Evolutionary conservation across 2,113 vertebrate genomes (phyloP), one percentile per base, ranked within the genome.

Genomic region (Erythrocebus patas): DNA sequence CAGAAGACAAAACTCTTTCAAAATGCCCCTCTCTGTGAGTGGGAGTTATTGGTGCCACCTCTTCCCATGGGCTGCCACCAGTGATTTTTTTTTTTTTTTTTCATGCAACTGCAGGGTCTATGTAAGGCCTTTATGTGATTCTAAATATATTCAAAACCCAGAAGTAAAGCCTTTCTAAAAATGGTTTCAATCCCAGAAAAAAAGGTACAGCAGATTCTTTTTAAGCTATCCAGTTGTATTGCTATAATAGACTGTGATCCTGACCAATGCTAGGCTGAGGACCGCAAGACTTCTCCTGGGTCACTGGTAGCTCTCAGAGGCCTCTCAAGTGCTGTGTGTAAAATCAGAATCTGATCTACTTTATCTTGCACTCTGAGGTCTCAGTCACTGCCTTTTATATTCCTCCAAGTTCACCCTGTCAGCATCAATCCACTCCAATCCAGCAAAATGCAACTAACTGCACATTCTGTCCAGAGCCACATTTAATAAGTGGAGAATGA

Each of bases 101-200:
- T 48, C 12, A 40, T 78, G 57, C 55, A 91, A 76, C 93, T 81
- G 52, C 82, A 82, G 35, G 93, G 70, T n/a, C 40, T 64, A 13
- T 78, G 55, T 2, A 6, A 82, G 25, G 38, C 72, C 43, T 88
- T 68, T 3, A 20, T 10, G 38, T 27, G 20, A 80, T 97, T 98
- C 93, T 95, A 97, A 97, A 88, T 66, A 95, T 0, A 64, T 68
- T 95, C 75, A 87, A 91, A 95, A 81, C 55, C 45, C 72, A 16
- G 96, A 94, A 76, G 70, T 86, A 96, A 81, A 85, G 52, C 93
- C 13, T 61, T 95, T 93, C 86, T 98, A 97, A 92, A 96, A 96
- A 95, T 12, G 30, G 55, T 14, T 95, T 96, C 52, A 76, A 89
- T 32, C 57, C 30, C 0, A 1, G 2, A 89, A 81, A 86, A 64